phyloP scores from a whole-genome alignment of 1,140 invertebrate species.

The Drosophila lacertosa region DNA sequence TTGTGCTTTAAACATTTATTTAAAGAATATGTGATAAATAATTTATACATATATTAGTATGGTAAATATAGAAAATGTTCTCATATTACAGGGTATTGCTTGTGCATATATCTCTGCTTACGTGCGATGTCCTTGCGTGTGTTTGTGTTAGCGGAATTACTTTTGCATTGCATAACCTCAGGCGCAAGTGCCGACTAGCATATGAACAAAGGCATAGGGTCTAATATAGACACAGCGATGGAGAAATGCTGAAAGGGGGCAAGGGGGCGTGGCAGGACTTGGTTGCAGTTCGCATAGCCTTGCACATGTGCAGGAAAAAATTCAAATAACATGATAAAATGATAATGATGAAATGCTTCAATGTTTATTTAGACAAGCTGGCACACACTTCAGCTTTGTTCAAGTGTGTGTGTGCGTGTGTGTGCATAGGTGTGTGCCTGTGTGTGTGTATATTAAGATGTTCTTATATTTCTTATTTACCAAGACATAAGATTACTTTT shows the following conservation, averaged over 20 bases:
- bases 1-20: too few relatives aligned
- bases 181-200: slow-evolving; percentile 52
- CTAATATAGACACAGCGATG: background rate
- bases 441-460: slow-evolving; percentile 12
- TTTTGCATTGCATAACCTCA: slow-evolving; percentile 39
- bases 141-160: slow-evolving; percentile 53
- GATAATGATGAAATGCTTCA: slow-evolving; percentile 72
- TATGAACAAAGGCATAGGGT: slow-evolving; percentile 28
- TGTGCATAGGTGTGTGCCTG: slow-evolving; percentile 4
- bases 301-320: slow-evolving; percentile 59
- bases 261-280: background rate
- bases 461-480: slow-evolving; percentile 37
- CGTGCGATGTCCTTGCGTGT: slow-evolving; percentile 27
- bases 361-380: slow-evolving; percentile 63
- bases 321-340: slow-evolving; percentile 74
- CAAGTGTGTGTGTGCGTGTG: background rate
- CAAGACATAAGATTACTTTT: slow-evolving; percentile 65
- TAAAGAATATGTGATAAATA: background rate
- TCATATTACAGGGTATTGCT: slow-evolving; percentile 35
- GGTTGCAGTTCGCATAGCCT: slow-evolving; percentile 1
- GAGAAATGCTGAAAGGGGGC: background rate
- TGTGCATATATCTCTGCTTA: background rate
- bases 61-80: too few relatives aligned
- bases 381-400: background rate
- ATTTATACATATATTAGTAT: too few relatives aligned